phyloP scores from a whole-genome alignment of 2,888 invertebrate genomes.

The Deroplatys truncata region DNA sequence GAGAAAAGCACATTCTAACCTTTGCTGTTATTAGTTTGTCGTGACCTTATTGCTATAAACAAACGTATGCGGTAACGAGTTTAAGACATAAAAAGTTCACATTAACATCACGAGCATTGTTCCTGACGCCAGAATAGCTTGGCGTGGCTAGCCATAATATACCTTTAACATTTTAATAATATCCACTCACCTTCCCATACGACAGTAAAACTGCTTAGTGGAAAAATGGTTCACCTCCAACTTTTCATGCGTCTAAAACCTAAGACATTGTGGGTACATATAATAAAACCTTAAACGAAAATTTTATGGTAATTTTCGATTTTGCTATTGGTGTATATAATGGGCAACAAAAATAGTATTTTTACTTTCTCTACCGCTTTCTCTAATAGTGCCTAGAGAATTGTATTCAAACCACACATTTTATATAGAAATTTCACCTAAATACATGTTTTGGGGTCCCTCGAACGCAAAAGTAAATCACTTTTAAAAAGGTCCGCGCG shows the following conservation, averaged over 20 bases:
- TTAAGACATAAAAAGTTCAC: neutral
- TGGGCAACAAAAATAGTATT: too few species aligned
- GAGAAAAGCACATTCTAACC: neutral
- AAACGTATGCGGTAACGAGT: neutral
- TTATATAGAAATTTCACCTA: too few species aligned
- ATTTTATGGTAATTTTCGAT: too few species aligned
- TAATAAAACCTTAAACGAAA: too few species aligned
- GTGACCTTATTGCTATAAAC: neutral
- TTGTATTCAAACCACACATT: too few species aligned
- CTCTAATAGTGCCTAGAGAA: too few species aligned
- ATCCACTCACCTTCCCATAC: neutral
- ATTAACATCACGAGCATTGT: neutral
- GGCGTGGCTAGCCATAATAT: neutral
- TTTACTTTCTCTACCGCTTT: too few species aligned
- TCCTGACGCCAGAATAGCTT: neutral
- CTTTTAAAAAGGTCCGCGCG: too few species aligned
- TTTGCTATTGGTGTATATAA: too few species aligned
- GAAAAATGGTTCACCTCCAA: neutral
- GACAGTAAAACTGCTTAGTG: neutral
- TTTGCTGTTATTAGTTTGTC: neutral
- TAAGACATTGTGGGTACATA: too few species aligned
- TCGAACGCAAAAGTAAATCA: too few species aligned
- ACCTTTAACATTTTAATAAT: neutral
- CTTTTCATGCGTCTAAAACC: neutral
- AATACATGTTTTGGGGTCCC: too few species aligned